Conservation (phyloP, 2,888 invertebrate species). For the Megamerina dolium region DNA sequence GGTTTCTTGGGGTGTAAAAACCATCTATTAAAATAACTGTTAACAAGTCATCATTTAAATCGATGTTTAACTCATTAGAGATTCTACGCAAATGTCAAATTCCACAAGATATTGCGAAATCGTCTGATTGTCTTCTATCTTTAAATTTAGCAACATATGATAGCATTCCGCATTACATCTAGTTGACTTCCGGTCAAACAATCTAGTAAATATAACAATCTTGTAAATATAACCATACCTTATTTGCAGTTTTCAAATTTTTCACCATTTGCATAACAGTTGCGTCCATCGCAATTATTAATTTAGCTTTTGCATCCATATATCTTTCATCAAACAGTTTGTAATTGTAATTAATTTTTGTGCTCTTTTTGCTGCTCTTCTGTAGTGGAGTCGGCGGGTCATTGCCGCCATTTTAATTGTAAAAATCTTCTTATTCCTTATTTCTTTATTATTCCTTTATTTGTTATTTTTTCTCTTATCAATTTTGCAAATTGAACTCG, state of each 20-base stretch:
- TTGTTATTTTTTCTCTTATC: no score
- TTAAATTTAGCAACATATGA: constrained; percentile 15
- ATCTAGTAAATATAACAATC: no score
- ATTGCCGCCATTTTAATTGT: neutral
- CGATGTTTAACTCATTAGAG: constrained; percentile 11
- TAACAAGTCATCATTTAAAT: constrained; percentile 11
- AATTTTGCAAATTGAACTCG: no score
- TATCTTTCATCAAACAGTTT: constrained; percentile 10
- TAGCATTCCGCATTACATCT: constrained; percentile 14
- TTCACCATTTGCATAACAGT: constrained; percentile 10
- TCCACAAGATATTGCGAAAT: constrained; percentile 12
- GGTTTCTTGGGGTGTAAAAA: no score
- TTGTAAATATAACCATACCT: constrained; percentile 11
- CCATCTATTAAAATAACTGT: constrained; percentile 9
- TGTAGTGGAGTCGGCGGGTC: neutral
- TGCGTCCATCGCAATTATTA: constrained; percentile 10
- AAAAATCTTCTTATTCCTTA: no score
- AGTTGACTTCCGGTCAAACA: constrained; percentile 13
- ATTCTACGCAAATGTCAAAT: constrained; percentile 8
- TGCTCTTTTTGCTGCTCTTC: neutral
- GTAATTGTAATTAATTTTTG: neutral
- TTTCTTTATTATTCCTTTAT: no score
- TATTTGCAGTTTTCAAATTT: constrained; percentile 11
- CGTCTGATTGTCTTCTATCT: constrained; percentile 5
- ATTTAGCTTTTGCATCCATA: constrained; percentile 9